Percentiles rank a stretch among this genome's conserved stretches.
Evolutionary conservation across 2,888 invertebrate genomes (phyloP).

Genomic region (Ophion ellenae): DNA sequence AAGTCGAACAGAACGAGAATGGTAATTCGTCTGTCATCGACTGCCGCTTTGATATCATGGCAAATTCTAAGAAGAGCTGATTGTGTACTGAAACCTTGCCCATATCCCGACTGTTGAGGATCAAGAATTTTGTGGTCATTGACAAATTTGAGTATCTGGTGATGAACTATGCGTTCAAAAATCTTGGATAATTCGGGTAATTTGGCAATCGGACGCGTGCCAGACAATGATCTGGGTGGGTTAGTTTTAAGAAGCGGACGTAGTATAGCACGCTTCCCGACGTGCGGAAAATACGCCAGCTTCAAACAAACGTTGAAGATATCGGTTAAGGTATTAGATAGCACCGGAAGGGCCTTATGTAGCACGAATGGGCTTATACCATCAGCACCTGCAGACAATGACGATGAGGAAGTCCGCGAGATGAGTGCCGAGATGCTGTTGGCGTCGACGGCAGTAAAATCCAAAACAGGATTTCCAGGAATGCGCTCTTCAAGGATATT

Average conservation of each 20-base stretch:
- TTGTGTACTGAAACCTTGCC: too few relatives aligned
- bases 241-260: not conserved
- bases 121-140: too few relatives aligned
- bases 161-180: conserved; percentile 24
- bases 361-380: not conserved
- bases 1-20: too few relatives aligned
- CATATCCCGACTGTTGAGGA: too few relatives aligned
- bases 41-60: too few relatives aligned
- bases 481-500: not conserved
- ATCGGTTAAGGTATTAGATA: not conserved
- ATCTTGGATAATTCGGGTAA: conserved; percentile 37
- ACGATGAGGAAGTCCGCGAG: too few relatives aligned
- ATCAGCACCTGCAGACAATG: too few relatives aligned
- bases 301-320: not conserved
- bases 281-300: not conserved
- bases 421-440: too few relatives aligned
- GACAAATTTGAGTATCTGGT: not conserved
- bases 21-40: too few relatives aligned
- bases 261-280: not conserved
- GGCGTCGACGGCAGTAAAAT: too few relatives aligned
- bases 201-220: conserved; percentile 2
- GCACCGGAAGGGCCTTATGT: not conserved
- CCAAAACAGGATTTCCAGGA: not conserved
- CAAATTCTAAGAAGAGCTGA: too few relatives aligned
- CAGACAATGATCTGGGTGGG: not conserved